A percentile compares a stretch with the other conserved stretches of the same genome.
Evolutionary conservation across 2,797 vertebrate genomes (phyloP).

Genomic region (Sebastes iracundus): DNA sequence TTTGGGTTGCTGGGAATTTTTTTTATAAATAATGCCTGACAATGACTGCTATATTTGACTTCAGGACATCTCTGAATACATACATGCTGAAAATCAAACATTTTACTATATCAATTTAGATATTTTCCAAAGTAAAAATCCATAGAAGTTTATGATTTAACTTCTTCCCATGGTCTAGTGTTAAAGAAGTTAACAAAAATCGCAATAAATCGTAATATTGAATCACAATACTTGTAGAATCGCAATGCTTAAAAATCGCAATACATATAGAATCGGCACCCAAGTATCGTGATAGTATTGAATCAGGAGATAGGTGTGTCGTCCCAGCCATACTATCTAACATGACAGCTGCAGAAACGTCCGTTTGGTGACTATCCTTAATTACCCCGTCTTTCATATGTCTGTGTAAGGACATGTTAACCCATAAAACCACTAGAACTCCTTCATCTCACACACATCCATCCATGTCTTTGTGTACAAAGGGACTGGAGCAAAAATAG

Average conservation of each 20-base stretch:
- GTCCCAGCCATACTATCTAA: background rate
- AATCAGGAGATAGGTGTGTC: background rate
- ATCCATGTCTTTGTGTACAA: background rate
- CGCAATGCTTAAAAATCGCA: no score
- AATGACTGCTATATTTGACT: no score
- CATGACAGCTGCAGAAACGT: background rate
- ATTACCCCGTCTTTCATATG: background rate
- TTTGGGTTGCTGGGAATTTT: fast-evolving
- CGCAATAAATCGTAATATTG: no score
- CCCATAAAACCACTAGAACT: background rate
- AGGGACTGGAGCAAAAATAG: conserved; percentile 23
- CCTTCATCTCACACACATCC: background rate
- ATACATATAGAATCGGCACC: no score
- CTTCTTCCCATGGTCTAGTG: no score
- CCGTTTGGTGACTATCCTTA: background rate
- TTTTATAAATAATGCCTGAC: no score
- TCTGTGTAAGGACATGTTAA: background rate
- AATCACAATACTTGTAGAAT: no score
- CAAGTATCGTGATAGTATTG: no score
- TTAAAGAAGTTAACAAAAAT: no score
- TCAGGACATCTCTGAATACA: no score
- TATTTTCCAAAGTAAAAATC: background rate
- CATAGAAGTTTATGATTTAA: background rate
- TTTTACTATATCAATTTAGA: background rate
- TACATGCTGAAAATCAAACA: no score